phyloP scores from a whole-genome alignment of 2,888 invertebrate species.

The Acanthacorydalis orientalis region DNA sequence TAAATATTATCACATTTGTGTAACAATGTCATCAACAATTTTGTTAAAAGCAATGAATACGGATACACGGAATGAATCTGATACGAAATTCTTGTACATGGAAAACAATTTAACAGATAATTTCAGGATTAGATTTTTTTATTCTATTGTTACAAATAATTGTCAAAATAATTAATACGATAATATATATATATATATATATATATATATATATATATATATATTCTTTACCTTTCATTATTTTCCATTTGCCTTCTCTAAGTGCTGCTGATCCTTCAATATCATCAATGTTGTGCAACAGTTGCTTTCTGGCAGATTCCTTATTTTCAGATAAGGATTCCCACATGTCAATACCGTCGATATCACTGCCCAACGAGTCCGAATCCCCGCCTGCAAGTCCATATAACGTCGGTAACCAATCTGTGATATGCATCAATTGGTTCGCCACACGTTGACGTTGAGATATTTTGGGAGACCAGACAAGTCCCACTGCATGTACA shows the following conservation, averaged over 20 bases:
- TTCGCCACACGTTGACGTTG: constrained; percentile 43
- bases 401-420: constrained; percentile 79
- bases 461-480: constrained; percentile 61
- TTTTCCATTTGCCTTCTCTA: constrained; percentile 58
- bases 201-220: too few species aligned
- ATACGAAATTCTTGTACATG: too few species aligned
- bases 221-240: constrained; percentile 41
- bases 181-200: too few species aligned
- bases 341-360: constrained; percentile 70
- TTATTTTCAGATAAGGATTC: constrained; percentile 41
- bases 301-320: constrained; percentile 39
- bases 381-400: constrained; percentile 46
- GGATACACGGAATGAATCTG: too few species aligned
- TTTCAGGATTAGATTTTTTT: too few species aligned
- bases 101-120: too few species aligned
- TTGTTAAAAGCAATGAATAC: too few species aligned
- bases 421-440: constrained; percentile 62
- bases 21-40: too few species aligned
- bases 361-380: constrained; percentile 21
- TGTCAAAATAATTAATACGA: too few species aligned
- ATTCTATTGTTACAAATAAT: too few species aligned
- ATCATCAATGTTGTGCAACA: constrained; percentile 82
- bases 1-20: too few species aligned
- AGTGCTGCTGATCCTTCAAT: constrained; percentile 51
- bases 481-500: constrained; percentile 57